A percentile compares a stretch with the other conserved stretches of the same genome.
These are phyloP conservation scores for Zaprionus tsacasi DNA, from an alignment of 1,140 invertebrate genomes.

Conservation along the genomic window DNA sequence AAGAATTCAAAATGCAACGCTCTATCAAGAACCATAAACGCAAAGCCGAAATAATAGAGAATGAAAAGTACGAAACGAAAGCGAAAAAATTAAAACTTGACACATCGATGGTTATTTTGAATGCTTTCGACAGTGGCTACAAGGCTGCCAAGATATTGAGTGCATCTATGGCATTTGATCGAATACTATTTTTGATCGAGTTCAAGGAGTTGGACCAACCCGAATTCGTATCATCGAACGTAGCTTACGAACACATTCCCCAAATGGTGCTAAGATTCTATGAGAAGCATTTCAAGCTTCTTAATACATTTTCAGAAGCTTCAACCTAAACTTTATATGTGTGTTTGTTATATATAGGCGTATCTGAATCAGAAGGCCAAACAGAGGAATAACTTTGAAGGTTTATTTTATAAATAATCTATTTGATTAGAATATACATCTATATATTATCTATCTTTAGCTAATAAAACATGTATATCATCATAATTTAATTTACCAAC, in stretches of 20 bases:
- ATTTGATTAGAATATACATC: no score
- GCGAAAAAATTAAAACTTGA: constrained; percentile 50
- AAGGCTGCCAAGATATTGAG: constrained; percentile 19
- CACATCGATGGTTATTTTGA: constrained; percentile 12
- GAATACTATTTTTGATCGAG: constrained; percentile 35
- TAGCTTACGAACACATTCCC: constrained; percentile 46
- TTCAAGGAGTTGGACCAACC: constrained; percentile 22
- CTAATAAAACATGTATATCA: neutral
- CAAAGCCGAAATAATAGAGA: neutral
- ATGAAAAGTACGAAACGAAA: constrained; percentile 21
- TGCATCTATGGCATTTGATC: neutral
- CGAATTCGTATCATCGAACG: neutral
- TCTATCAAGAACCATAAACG: neutral
- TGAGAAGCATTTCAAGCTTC: constrained; percentile 16
- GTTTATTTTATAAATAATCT: neutral
- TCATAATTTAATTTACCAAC: neutral
- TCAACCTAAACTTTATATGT: neutral
- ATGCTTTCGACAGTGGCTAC: constrained; percentile 34
- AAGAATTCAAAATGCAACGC: constrained; percentile 8
- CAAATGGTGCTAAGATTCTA: constrained; percentile 44
- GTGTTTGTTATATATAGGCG: neutral
- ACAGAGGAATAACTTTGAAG: neutral
- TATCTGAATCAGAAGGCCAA: neutral
- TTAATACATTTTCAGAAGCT: neutral
- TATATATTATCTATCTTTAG: neutral